Conservation (phyloP, 2,113 vertebrate genomes). For the Calyptommatus sinebrachiatus region DNA sequence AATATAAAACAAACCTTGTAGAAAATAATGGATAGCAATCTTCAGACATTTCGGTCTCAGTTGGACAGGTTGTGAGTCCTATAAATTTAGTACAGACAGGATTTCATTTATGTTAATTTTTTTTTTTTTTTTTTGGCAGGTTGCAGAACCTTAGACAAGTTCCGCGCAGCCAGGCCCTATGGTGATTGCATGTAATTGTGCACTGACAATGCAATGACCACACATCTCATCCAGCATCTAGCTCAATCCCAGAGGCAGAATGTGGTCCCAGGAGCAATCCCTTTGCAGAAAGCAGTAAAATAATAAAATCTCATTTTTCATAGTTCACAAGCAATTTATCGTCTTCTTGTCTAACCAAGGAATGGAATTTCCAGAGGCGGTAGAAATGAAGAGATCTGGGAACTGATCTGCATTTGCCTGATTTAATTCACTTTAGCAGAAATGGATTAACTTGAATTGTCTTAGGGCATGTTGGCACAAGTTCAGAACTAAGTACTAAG, state of each 20-base stretch:
- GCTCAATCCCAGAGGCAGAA: no score
- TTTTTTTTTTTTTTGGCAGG: no score
- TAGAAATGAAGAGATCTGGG: constrained; percentile 14
- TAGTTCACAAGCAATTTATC: not conserved
- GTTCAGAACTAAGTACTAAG: no score
- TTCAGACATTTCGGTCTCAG: not conserved
- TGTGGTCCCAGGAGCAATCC: no score
- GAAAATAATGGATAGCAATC: not conserved
- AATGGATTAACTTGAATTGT: no score
- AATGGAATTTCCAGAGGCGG: fast-evolving
- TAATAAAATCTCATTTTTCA: constrained; percentile 33
- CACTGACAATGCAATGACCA: no score
- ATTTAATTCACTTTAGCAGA: no score
- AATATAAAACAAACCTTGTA: not conserved
- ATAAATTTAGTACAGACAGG: not conserved
- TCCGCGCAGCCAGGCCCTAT: not conserved
- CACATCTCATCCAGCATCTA: no score
- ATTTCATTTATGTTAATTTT: not conserved
- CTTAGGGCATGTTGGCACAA: no score
- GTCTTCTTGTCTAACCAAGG: constrained; percentile 2
- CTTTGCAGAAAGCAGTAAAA: constrained; percentile 1
- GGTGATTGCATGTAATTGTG: no score
- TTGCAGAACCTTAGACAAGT: not conserved
- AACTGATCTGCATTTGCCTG: no score
- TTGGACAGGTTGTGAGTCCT: not conserved